Base-by-base conservation (phyloP, 1,140 invertebrate genomes). In the Aphelenchoides besseyi region DNA sequence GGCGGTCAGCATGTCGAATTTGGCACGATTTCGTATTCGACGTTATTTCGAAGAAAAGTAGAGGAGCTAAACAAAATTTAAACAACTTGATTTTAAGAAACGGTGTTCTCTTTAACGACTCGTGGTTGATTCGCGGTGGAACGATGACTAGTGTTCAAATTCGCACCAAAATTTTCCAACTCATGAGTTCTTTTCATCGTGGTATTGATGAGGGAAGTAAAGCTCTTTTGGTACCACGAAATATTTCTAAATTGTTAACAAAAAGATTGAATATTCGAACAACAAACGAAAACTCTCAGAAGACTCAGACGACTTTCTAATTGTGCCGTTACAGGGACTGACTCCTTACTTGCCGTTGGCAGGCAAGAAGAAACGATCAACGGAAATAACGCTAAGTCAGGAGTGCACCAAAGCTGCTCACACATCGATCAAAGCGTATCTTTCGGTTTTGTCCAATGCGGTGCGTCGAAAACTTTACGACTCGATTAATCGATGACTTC, bases 31-130 rank as follows among this genome's bases (percentile, higher is more conserved):
- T 30, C 71, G 74, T 18, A 72, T 72, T 70, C 53, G 71, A 29
- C 73, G 74, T 28, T 76, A 72, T 36, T 76, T 72, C 18, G 71
- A 72, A 72, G 71, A 72, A 28, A 76, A 66, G 71, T 76, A 48
- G 2, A 33, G 12, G 16, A 71, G 29, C 1, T 62, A 2, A 3
- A 71, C 16, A n/a, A 71, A 28, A 18, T 37, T 1, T 12, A 2
- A 18, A 70, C 68, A n/a, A 55, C 2, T 70, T 70, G 36, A n/a
- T 2, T 62, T 70, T 70, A 26, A 71, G 71, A 72, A 28, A 70
- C 23, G 72, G 72, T 12, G 71, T 72, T 9, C 70, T 72, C 1
- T 72, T 72, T 32, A 59, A 72, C 53, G 33, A 66, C 29, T 75
- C 54, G 9, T 72, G 71, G 71, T 59, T 77, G 53, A 30, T n/a